Evolutionary conservation across 1,140 invertebrate species (phyloP).

Genomic region (Phenacoccus solenopsis): DNA sequence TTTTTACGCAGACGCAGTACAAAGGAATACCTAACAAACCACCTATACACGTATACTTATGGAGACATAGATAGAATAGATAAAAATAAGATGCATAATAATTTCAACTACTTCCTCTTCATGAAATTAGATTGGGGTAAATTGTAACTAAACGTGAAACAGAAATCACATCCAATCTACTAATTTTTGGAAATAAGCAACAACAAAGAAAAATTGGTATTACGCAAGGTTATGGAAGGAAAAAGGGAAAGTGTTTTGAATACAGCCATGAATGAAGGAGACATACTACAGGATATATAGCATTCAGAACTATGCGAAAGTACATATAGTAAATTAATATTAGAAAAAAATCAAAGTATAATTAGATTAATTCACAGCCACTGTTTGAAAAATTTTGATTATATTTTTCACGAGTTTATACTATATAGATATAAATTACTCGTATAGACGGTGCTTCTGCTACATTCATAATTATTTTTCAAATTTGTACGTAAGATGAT

Average conservation of each 20-base stretch:
- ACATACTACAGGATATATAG: too few species aligned
- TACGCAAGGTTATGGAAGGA: too few species aligned
- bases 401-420: not conserved
- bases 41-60: too few species aligned
- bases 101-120: not conserved
- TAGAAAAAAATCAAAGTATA: not conserved
- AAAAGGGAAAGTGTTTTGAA: too few species aligned
- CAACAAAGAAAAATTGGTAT: too few species aligned
- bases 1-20: too few species aligned
- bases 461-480: not conserved
- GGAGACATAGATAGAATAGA: too few species aligned
- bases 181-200: too few species aligned
- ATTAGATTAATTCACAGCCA: not conserved
- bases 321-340: not conserved
- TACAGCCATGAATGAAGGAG: too few species aligned
- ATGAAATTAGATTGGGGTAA: not conserved
- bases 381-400: conserved; percentile 3
- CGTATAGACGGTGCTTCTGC: not conserved
- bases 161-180: not conserved
- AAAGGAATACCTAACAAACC: not conserved
- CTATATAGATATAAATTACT: not conserved
- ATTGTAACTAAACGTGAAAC: not conserved
- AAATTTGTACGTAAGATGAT: not conserved
- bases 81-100: too few species aligned
- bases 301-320: not conserved